Base-by-base conservation (phyloP, 2,797 vertebrate genomes). In the Esox lucius region DNA sequence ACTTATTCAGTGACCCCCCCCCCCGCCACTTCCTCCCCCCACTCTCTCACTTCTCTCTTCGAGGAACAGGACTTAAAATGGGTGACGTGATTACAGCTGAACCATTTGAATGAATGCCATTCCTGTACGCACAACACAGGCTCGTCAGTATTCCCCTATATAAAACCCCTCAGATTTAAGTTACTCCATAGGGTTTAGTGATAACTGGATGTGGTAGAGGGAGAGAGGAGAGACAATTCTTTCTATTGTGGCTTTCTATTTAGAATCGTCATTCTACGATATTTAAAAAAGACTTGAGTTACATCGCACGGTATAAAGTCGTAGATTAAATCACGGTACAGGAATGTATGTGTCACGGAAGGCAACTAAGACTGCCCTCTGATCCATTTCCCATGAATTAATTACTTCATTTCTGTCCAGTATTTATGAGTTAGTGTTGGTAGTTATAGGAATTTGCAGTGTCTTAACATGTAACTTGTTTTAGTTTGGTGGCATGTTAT, bases 21-120 rank as follows among this genome's bases (percentile, higher is more conserved):
- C 16, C 24, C 42, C n/a, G n/a, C n/a, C n/a, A n/a, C 24, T 17
- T 49, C 46, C 46, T 31, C 17, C 48, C 46, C 68, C n/a, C 26
- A 49, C 0, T 15, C 68, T 35, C 17, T 28, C 64, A n/a, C 72
- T 65, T 73, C 65, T 22, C 46, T 39, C 61, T 49, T 66, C 73
- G 62, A 73, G 46, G 59, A 51, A 15, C 28, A 22, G 4, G n/a
- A 51, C 72, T 73, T 26, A 46, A 35, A 46, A 35, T 42, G 42
- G 39, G 64, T 39, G 35, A 64, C 56, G 17, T 39, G 61, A 31
- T 31, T 39, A 31, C 31, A 19, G 33, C 31, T 35, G 65, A 67
- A 17, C 17, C 17, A 39, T 67, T 1, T 67, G 65, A 33, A 67
- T 65, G 7, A 31, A 65, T 31, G 62, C 28, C 62, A 33, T 11